Evolutionary conservation across 2,113 vertebrate species (phyloP).

Genomic region (Gavialis gangeticus): DNA sequence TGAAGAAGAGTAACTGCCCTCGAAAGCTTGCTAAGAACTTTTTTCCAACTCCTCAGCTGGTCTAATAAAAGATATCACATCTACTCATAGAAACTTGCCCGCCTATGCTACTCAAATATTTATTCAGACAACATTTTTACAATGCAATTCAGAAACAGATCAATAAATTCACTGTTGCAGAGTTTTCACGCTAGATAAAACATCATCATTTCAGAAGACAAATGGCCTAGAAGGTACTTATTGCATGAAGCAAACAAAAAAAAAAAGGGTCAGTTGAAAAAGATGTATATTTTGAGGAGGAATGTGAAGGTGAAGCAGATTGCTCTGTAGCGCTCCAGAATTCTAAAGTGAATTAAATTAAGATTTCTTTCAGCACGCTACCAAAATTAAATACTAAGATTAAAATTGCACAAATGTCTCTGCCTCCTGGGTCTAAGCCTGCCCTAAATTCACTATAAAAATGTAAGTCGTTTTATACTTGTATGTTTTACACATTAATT

Average conservation of each 20-base stretch:
- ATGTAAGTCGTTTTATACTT: conserved; percentile 15
- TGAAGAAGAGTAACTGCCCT: too few relatives aligned
- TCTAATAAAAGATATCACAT: too few relatives aligned
- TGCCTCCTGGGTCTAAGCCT: neutral
- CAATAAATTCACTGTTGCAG: too few relatives aligned
- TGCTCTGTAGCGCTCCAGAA: too few relatives aligned
- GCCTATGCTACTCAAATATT: neutral
- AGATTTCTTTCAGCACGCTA: too few relatives aligned
- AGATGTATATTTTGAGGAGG: neutral
- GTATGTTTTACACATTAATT: neutral
- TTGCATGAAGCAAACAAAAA: neutral
- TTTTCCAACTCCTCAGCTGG: too few relatives aligned
- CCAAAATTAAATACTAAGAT: neutral
- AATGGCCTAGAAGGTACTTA: neutral
- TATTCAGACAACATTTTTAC: neutral
- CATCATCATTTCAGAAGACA: neutral
- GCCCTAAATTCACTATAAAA: neutral
- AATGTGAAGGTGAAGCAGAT: neutral
- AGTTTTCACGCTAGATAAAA: too few relatives aligned
- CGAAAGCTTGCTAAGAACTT: too few relatives aligned
- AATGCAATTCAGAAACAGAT: neutral
- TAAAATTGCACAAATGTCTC: neutral
- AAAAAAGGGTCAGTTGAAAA: neutral
- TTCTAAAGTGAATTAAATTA: too few relatives aligned
- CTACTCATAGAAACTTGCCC: too few relatives aligned